Evolutionary conservation across 1,140 invertebrate species (phyloP).

Genomic region (Potamilus streckersoni): DNA sequence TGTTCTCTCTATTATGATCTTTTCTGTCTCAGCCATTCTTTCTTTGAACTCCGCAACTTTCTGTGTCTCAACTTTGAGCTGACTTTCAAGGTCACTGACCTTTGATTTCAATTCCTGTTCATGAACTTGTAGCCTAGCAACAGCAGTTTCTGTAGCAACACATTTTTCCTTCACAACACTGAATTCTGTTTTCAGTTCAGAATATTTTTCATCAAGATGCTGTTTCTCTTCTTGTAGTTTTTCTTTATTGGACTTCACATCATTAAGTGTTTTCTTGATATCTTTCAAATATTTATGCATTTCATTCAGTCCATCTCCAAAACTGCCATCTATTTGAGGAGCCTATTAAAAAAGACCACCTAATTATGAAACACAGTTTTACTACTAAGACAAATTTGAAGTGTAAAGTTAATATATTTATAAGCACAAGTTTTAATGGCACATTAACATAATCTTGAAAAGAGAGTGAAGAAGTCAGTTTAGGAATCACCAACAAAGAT

Average conservation of each 20-base stretch:
- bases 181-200: constrained; percentile 10
- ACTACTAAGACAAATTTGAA: no score
- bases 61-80: constrained; percentile 8
- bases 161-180: constrained; percentile 12
- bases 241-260: constrained; percentile 1
- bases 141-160: not conserved
- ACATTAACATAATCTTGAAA: no score
- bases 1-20: constrained; percentile 7
- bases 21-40: constrained; percentile 10
- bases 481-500: no score
- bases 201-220: not conserved
- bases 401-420: no score
- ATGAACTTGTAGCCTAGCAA: constrained; percentile 16
- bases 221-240: constrained; percentile 1
- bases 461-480: no score
- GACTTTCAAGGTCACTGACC: constrained; percentile 18
- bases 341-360: no score
- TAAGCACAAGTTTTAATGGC: no score
- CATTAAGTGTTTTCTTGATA: not conserved
- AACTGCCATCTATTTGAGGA: not conserved
- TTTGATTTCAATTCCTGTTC: constrained; percentile 17
- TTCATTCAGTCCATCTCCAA: constrained; percentile 11
- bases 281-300: constrained; percentile 1
- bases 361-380: no score
- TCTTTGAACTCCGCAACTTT: constrained; percentile 6